Base-by-base conservation (phyloP, 2,888 invertebrate species). In the Fabriciana adippe region DNA sequence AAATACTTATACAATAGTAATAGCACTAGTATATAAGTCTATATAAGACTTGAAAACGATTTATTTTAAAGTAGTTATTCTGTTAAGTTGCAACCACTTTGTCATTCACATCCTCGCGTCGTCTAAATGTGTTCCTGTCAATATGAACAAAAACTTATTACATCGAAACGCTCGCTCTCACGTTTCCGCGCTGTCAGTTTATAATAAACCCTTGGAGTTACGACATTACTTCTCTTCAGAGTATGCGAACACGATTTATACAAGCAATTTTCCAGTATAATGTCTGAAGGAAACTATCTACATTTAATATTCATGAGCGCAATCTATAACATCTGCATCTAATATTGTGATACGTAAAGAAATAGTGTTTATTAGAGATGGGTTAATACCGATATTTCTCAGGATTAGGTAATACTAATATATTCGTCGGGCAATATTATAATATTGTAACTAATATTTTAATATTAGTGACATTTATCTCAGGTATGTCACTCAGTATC, bases 291-390 rank as follows among this genome's bases (percentile, higher is more conserved):
- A 67, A 67, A 60, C 64, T 64, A 47, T 60, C 35, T 55, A 41
- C 16, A 59, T 41, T 62, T 57, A 56, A 67, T 67, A 69, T 69
- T 67, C 67, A 69, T 69, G 63, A 66, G 35, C 55, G n/a, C 26
- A 55, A 55, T 61, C 31, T 55, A 1, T 41, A 47, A 18, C 11
- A 18, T 53, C 51, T 41, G 35, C 35, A 41, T 41, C 35, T 41
- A 11, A 41, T 41, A 8, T 41, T 41, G 35, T 41, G 35, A 11
- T 41, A 11, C 35, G 35, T 41, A 41, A 41, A 41, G 8, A 41
- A 41, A 41, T 11, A 11, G 35, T 5, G 26, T n/a, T n/a, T n/a
- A n/a, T n/a, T n/a, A n/a, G n/a, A n/a, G n/a, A n/a, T n/a, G n/a
- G n/a, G n/a, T n/a, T n/a, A n/a, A n/a, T n/a, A n/a, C n/a, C n/a